phyloP scores from a whole-genome alignment of 2,888 invertebrate species.

The Bellardia bayeri region DNA sequence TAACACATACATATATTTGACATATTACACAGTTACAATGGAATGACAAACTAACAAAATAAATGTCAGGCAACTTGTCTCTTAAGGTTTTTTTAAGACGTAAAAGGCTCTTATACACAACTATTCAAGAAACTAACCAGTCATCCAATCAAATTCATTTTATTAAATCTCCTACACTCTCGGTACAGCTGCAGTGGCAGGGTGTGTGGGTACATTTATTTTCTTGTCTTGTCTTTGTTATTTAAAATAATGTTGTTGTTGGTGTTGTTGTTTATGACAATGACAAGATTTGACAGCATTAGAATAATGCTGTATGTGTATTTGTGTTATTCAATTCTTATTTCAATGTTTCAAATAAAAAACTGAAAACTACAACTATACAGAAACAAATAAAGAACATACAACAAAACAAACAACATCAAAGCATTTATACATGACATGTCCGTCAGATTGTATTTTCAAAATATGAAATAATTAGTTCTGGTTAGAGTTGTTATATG shows the following conservation, averaged over 20 bases:
- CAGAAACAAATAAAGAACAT: conserved; percentile 5
- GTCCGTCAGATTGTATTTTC: conserved; percentile 58
- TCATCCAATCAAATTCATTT: background rate
- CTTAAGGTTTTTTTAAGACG: background rate
- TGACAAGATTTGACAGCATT: conserved; percentile 57
- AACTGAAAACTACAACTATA: conserved; percentile 15
- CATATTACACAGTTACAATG: background rate
- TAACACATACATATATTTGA: background rate
- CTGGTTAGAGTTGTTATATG: conserved; percentile 21
- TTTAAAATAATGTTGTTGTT: background rate
- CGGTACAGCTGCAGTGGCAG: background rate
- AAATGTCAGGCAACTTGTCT: conserved; percentile 23
- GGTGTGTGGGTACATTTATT: conserved; percentile 16
- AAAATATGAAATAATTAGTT: conserved; percentile 51
- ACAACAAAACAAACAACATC: conserved; percentile 59
- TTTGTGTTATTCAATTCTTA: background rate
- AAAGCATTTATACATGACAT: conserved; percentile 59
- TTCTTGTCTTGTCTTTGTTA: conserved; percentile 4
- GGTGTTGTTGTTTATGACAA: conserved; percentile 31
- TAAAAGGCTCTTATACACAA: background rate
- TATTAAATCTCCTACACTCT: conserved; percentile 11
- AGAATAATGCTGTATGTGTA: conserved; percentile 24
- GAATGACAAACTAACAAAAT: conserved; percentile 7
- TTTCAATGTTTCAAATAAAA: conserved; percentile 46
- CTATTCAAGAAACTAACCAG: background rate